Conservation (phyloP, 1,140 invertebrate genomes). For the Drosophila asahinai region DNA sequence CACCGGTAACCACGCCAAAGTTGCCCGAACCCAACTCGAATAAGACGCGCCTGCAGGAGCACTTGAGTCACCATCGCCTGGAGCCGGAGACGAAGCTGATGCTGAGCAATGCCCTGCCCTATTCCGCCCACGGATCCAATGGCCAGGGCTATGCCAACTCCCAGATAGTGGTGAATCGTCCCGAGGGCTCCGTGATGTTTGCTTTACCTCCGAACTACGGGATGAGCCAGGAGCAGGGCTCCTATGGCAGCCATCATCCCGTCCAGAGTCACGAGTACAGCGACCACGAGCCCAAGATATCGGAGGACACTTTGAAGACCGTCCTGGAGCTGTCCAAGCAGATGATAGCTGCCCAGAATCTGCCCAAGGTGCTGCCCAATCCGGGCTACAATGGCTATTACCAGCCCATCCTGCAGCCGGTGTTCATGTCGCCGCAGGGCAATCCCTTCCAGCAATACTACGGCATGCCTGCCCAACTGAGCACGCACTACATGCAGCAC, state of each 20-base stretch:
- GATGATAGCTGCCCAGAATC: slow-evolving; percentile 80
- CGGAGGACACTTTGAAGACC: slow-evolving; percentile 83
- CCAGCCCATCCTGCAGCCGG: slow-evolving; percentile 73
- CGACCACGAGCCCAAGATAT: slow-evolving; percentile 74
- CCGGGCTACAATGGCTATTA: slow-evolving; percentile 59
- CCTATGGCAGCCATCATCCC: slow-evolving; percentile 3
- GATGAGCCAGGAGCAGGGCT: slow-evolving; percentile 37
- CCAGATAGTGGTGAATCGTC: slow-evolving; percentile 84
- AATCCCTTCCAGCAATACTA: slow-evolving; percentile 73
- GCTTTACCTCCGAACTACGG: slow-evolving; percentile 58
- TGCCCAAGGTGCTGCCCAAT: slow-evolving; percentile 79
- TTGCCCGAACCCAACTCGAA: slow-evolving; percentile 44
- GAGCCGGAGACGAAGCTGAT: slow-evolving; percentile 77
- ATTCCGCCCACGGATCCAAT: slow-evolving; percentile 30
- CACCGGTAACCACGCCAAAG: slow-evolving; percentile 17
- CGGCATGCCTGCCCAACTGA: slow-evolving; percentile 23
- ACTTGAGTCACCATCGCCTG: slow-evolving; percentile 56
- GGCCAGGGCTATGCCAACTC: slow-evolving; percentile 74
- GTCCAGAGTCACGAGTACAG: slow-evolving; percentile 57
- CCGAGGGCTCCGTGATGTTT: slow-evolving; percentile 82
- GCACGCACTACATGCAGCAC: slow-evolving; percentile 45
- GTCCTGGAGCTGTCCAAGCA: slow-evolving; percentile 83
- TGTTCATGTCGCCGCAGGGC: slow-evolving; percentile 56
- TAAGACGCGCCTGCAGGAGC: slow-evolving; percentile 67
- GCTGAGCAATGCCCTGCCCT: slow-evolving; percentile 56